Percentiles rank a stretch among this genome's conserved stretches.
Conservation (phyloP, 2,113 vertebrate species). For the Alces alces region DNA sequence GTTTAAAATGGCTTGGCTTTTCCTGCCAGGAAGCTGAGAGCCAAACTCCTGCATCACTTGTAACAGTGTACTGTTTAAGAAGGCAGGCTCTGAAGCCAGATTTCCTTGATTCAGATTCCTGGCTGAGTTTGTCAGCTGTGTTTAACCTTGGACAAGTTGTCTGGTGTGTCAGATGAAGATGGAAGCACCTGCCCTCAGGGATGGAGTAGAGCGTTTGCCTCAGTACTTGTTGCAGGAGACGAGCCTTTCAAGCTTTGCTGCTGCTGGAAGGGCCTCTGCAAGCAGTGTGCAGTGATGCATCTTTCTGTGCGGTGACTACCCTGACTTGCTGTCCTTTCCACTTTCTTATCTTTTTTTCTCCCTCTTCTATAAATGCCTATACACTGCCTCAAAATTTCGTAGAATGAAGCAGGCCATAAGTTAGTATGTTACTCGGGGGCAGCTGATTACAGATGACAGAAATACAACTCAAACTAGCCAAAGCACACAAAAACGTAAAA, state of each 20-base stretch:
- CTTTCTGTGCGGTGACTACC: not conserved
- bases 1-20: not conserved
- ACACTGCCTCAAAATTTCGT: not conserved
- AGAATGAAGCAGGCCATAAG: not conserved
- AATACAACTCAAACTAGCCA: not conserved
- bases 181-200: not conserved
- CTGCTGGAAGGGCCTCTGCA: not conserved
- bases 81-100: not conserved
- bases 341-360: not conserved
- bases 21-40: not conserved
- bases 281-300: rapidly evolving
- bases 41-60: not conserved
- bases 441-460: not conserved
- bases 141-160: not conserved
- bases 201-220: too few species aligned
- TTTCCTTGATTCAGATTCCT: not conserved
- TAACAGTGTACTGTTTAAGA: not conserved
- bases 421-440: not conserved
- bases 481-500: not conserved
- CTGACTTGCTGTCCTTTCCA: not conserved
- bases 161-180: not conserved
- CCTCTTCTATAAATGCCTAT: not conserved
- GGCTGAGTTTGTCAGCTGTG: not conserved
- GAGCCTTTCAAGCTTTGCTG: rapidly evolving
- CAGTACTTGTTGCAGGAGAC: rapidly evolving